phyloP scores from a whole-genome alignment of 2,888 invertebrate genomes.

The Drosophila testacea region DNA sequence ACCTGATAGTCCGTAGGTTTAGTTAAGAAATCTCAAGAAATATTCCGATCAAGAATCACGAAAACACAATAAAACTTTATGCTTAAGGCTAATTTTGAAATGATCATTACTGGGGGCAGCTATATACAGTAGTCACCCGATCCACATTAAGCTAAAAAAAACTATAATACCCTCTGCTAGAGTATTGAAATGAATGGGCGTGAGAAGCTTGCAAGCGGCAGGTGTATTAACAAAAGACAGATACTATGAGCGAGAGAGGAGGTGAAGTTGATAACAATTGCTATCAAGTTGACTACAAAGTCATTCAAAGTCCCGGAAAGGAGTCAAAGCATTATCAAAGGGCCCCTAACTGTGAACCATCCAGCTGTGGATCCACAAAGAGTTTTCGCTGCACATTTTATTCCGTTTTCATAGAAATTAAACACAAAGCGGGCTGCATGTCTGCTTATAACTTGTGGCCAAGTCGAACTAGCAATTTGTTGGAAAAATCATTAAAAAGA shows the following conservation, averaged over 20 bases:
- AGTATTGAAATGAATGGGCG: background rate
- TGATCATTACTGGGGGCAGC: too few relatives aligned
- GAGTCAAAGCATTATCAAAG: background rate
- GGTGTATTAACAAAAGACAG: slow-evolving; percentile 3
- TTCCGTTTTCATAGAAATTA: background rate
- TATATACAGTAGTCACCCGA: too few relatives aligned
- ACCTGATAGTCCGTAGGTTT: too few relatives aligned
- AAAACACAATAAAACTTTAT: too few relatives aligned
- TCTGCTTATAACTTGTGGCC: background rate
- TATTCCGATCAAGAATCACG: too few relatives aligned
- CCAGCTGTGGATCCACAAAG: background rate
- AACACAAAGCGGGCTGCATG: background rate
- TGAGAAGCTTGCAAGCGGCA: slow-evolving; percentile 1
- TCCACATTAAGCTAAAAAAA: background rate
- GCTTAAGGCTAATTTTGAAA: too few relatives aligned
- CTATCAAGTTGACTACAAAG: background rate
- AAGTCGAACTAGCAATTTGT: background rate
- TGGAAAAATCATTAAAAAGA: background rate
- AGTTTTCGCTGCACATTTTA: slow-evolving; percentile 1
- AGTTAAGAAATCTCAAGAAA: too few relatives aligned
- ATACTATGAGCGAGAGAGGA: background rate
- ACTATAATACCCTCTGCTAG: background rate
- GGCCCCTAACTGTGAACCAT: background rate
- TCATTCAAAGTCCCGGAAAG: background rate
- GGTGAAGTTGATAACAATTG: background rate